Evolutionary conservation across 2,113 vertebrate species (phyloP), one percentile per base, ranked within the genome.

Genomic region (Ptilorrhoa leucosticta): DNA sequence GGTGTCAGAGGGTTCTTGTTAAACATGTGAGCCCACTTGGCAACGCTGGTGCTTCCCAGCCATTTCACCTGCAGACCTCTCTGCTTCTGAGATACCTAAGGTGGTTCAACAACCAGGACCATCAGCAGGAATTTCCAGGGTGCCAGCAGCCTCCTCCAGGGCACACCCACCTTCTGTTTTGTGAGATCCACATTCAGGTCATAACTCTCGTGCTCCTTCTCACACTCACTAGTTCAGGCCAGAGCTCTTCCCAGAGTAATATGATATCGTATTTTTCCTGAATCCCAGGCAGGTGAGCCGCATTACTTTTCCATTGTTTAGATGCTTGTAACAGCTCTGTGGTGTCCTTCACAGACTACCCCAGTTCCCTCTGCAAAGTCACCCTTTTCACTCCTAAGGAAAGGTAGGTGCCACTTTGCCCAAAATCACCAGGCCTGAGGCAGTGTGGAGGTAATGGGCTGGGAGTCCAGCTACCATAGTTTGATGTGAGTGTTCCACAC

Each of bases 21-120:
- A 50, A 64, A 73, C 28, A 45, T 3, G 1, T 69, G 51, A 71
- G 22, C 28, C 13, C n/a, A 35, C 57, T 37, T 3, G 3, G 39
- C 1, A 1, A 42, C 1, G 4, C 30, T 51, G 30, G 6, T 82
- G 40, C 65, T 82, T 84, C 30, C 45, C 0, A 1, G 45, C 44
- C 33, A 20, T 84, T 90, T 78, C 58, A 61, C 24, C 44, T 50
- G 28, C 48, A 64, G 53, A 10, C 11, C 28, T 20, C 24, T 61
- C 57, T 76, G 35, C 24, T 68, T 68, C 51, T 39, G 53, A 58
- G 61, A 11, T 26, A 33, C 31, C 40, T 30, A 64, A 81, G 15
- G 24, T 57, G 35, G 18, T 9, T 70, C 5, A 2, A 65, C 28
- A 66, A 27, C 60, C 2, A 15, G n/a, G 37, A 48, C 45, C 39